A percentile compares a stretch with the other conserved stretches of the same genome.
These are phyloP conservation scores for Ichneumon xanthorius DNA, from an alignment of 2,888 invertebrate genomes.

Conservation along the genomic window DNA sequence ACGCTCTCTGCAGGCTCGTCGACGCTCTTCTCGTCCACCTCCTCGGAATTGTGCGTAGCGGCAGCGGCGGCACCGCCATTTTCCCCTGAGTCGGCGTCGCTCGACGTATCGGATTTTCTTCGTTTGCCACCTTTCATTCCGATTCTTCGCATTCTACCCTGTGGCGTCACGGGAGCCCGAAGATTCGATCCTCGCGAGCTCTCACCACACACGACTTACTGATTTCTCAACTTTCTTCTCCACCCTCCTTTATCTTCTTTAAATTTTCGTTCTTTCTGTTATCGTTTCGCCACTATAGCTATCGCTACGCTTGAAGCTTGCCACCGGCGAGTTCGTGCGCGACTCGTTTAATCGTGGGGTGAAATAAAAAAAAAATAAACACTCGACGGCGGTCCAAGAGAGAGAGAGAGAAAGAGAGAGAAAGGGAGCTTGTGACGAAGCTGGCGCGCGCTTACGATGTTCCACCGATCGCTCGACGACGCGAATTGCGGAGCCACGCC, in stretches of 20 bases:
- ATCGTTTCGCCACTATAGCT: not conserved
- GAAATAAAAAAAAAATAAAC: not conserved
- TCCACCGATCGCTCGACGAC: not conserved
- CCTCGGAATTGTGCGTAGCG: constrained; percentile 50
- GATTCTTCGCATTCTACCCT: constrained; percentile 80
- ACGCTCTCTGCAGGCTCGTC: not conserved
- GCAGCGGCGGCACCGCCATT: constrained; percentile 77
- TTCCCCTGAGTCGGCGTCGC: constrained; percentile 80
- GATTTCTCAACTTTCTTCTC: not conserved
- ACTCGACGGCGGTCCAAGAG: not conserved
- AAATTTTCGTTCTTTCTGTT: too few species aligned
- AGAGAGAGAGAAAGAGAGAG: not conserved
- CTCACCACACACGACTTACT: not conserved
- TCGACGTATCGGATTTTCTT: constrained; percentile 79
- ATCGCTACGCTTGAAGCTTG: not conserved
- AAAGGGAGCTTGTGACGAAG: constrained; percentile 2
- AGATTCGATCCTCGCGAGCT: not conserved
- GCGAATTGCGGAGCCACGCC: not conserved
- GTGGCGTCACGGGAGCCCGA: not conserved
- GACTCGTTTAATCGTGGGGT: not conserved
- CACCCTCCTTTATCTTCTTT: not conserved
- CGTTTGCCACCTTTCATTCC: constrained; percentile 81
- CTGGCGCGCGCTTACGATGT: not conserved
- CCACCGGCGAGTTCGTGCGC: not conserved
- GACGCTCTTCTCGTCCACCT: constrained; percentile 52